Conservation (phyloP, 2,797 vertebrate genomes). For the Sitta carolinensis region DNA sequence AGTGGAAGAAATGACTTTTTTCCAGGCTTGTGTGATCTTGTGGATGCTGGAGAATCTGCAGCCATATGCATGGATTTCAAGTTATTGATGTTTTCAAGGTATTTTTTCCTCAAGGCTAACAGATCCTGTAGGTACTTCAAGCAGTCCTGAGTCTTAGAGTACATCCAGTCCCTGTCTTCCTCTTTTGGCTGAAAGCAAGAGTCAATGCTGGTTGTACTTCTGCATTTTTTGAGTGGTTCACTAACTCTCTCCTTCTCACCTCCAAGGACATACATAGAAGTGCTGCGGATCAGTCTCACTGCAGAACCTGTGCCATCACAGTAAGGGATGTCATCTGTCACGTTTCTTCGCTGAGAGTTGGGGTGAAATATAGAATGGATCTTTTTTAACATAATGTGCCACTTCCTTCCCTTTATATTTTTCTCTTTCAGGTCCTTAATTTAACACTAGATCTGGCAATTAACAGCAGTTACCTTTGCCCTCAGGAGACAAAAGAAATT, state of each 20-base stretch:
- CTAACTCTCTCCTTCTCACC: conserved; percentile 72
- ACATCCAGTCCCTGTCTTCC: conserved; percentile 90
- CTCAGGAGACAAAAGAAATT: neutral
- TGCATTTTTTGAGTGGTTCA: conserved; percentile 86
- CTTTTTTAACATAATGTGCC: conserved; percentile 88
- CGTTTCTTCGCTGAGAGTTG: conserved; percentile 70
- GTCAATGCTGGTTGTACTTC: conserved; percentile 86
- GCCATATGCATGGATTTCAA: conserved; percentile 74
- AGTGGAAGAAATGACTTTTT: conserved; percentile 76
- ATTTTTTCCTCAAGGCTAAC: conserved; percentile 89
- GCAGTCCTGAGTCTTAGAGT: conserved; percentile 90
- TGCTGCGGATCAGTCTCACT: conserved; percentile 89
- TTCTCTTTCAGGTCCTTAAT: conserved; percentile 21
- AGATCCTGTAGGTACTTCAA: conserved; percentile 93
- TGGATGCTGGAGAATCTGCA: conserved; percentile 46
- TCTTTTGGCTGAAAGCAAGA: conserved; percentile 84
- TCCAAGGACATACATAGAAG: conserved; percentile 90
- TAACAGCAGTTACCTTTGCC: neutral
- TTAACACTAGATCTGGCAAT: neutral
- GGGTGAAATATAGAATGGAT: conserved; percentile 88
- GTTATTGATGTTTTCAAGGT: conserved; percentile 83
- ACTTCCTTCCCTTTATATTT: neutral
- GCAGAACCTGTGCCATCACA: conserved; percentile 80
- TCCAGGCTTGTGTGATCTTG: conserved; percentile 70
- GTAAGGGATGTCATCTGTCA: conserved; percentile 68